A percentile compares a stretch with the other conserved stretches of the same genome.
phyloP scores from a whole-genome alignment of 92 coral and sea anemone genomes.

The Parazoanthus darwini region DNA sequence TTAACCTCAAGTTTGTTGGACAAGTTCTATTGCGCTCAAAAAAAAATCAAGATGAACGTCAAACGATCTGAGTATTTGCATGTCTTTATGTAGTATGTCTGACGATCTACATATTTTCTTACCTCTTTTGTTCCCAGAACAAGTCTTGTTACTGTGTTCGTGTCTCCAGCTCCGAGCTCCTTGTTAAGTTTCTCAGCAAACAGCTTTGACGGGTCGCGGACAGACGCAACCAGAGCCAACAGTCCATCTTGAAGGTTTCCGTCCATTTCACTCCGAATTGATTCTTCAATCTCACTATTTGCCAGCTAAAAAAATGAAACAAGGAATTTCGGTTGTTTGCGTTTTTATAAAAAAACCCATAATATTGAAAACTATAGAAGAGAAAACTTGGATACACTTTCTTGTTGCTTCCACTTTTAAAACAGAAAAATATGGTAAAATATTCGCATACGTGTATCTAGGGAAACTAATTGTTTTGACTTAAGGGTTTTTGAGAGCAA shows the following conservation, averaged over 20 bases:
- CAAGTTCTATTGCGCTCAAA: too few relatives aligned
- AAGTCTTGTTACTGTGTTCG: not conserved
- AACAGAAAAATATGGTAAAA: too few relatives aligned
- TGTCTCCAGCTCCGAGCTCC: not conserved
- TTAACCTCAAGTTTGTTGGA: too few relatives aligned
- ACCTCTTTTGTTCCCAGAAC: not conserved
- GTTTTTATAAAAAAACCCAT: too few relatives aligned
- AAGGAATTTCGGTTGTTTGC: too few relatives aligned
- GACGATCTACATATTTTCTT: not conserved
- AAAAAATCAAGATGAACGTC: too few relatives aligned
- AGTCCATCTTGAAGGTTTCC: slow-evolving; percentile 9
- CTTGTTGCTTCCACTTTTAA: too few relatives aligned
- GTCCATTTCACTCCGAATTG: slow-evolving; percentile 13
- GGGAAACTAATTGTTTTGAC: too few relatives aligned
- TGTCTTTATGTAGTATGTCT: not conserved
- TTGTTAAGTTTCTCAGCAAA: not conserved
- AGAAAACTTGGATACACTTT: too few relatives aligned
- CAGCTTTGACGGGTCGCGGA: not conserved
- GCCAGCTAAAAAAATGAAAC: not conserved
- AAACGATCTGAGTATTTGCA: not conserved
- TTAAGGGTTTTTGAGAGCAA: too few relatives aligned
- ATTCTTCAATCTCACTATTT: slow-evolving; percentile 24
- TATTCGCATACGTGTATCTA: too few relatives aligned
- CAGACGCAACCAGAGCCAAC: not conserved
- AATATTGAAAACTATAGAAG: too few relatives aligned